phyloP scores from a whole-genome alignment of 35 echinoderm and acorn worm genomes.

The Strongylocentrotus purpuratus region DNA sequence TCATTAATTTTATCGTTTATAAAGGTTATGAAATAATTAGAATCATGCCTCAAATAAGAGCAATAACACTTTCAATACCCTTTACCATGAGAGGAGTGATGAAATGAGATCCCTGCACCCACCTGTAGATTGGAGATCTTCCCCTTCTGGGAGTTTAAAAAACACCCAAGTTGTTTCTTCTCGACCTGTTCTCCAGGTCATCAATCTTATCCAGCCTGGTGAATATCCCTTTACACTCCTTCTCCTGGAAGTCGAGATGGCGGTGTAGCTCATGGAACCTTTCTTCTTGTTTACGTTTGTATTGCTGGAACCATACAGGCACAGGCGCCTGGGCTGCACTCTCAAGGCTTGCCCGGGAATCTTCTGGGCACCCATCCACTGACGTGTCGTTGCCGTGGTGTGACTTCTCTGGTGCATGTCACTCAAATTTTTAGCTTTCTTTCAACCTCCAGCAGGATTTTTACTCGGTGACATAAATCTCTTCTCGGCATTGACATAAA shows the following conservation, averaged over 20 bases:
- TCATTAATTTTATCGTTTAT: neutral
- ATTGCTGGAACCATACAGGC: neutral
- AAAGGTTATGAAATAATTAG: neutral
- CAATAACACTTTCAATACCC: neutral
- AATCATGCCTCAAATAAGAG: neutral
- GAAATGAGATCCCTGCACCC: neutral
- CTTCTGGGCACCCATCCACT: neutral
- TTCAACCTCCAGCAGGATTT: neutral
- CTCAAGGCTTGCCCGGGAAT: neutral
- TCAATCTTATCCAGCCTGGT: neutral
- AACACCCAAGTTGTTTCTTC: conserved; percentile 19
- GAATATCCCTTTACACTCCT: neutral
- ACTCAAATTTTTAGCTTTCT: neutral
- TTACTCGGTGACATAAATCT: neutral
- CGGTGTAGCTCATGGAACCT: neutral
- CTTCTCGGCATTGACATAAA: neutral
- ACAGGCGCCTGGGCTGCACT: neutral
- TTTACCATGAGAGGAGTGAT: neutral
- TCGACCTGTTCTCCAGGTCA: neutral
- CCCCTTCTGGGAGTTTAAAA: neutral
- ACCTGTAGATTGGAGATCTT: neutral
- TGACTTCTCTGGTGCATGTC: neutral
- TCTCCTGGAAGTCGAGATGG: neutral
- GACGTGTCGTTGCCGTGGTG: neutral
- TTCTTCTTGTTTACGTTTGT: neutral